Base-by-base conservation (phyloP, 1,140 invertebrate genomes). In the Diachasma alloeum region DNA sequence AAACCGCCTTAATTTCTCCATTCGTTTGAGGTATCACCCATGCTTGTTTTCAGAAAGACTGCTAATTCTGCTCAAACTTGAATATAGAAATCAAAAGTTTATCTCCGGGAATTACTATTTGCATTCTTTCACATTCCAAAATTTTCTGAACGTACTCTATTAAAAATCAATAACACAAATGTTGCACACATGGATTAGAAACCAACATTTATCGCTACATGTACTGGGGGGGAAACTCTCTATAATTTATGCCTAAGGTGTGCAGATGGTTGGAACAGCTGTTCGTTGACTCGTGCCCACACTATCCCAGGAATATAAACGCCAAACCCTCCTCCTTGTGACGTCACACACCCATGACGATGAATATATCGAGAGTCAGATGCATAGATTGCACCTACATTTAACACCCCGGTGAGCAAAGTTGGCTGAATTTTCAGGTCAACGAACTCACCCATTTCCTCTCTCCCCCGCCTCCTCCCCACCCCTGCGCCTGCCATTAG, bases 241-340 rank as follows among this genome's bases (percentile, higher is more conserved):
- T 26, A 63, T 63, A 63, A 74, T 78, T 74, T 75, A 75, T 71
- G n/a, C 66, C 24, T 53, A 63, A 78, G 17, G 72, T 56, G 48
- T 36, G 48, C 77, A 78, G 72, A 78, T 78, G 77, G 56, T 75
- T 66, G 17, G 42, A 78, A 78, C 77, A 78, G 77, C 77, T 78
- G 77, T 77, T 77, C 31, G 22, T 22, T 44, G 15, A 67, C 69
- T 42, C 66, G 67, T 67, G 46, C 63, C 44, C 26, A 69, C 17
- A 68, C 66, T 75, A 66, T 69, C 42, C 24, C 24, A 53, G n/a
- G n/a, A 63, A 63, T 63, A 31, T 24, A 26, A 63, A 63, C 24
- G 24, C 24, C 11, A 26, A 63, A 63, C 59, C 19, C 59, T 22
- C 19, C 59, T 22, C 63, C 39, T 69, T 26, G 39, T 75, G 74